A percentile compares a stretch with the other conserved stretches of the same genome.
Conservation (phyloP, 1,140 invertebrate species). For the Solenopsis fugax region DNA sequence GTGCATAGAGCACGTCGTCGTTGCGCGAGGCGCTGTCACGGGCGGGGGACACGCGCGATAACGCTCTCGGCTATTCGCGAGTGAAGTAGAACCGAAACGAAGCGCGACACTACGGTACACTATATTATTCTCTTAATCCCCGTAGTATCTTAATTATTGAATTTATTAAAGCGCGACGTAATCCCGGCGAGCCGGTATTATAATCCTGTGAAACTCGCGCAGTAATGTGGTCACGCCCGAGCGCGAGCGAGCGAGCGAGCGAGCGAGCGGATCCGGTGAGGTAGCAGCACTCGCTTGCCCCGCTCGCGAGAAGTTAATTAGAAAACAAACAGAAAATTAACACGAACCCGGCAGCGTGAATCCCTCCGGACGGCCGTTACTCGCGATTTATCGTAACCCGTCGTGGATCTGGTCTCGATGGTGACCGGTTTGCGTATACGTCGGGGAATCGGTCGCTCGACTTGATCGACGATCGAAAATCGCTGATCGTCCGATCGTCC, state of each 20-base stretch:
- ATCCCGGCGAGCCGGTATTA: slow-evolving; percentile 65
- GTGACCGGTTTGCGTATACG: slow-evolving; percentile 79
- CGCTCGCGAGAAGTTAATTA: slow-evolving; percentile 80
- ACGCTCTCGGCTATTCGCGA: neutral
- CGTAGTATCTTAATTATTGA: slow-evolving; percentile 72
- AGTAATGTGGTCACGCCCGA: slow-evolving; percentile 66
- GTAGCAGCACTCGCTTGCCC: neutral
- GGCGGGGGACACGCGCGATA: neutral
- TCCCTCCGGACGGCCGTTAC: slow-evolving; percentile 79
- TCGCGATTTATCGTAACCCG: slow-evolving; percentile 84
- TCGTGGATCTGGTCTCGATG: slow-evolving; percentile 79
- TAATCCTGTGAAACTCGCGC: slow-evolving; percentile 72
- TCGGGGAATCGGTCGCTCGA: slow-evolving; percentile 49
- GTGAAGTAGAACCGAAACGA: slow-evolving; percentile 10
- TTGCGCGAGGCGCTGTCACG: neutral
- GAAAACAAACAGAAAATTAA: slow-evolving; percentile 85
- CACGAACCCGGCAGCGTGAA: slow-evolving; percentile 81
- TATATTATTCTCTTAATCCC: slow-evolving; percentile 62
- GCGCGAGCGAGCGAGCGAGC: slow-evolving; percentile 34
- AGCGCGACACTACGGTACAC: slow-evolving; percentile 7
- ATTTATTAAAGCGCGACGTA: slow-evolving; percentile 67
- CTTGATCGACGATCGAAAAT: slow-evolving; percentile 73
- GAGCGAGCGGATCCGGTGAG: slow-evolving; percentile 13
- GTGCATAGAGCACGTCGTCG: neutral
- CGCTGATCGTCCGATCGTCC: slow-evolving; percentile 33